These are phyloP conservation scores for Serranus cabrilla DNA, from an alignment of 2,797 vertebrate genomes.

Conservation along the genomic window DNA sequence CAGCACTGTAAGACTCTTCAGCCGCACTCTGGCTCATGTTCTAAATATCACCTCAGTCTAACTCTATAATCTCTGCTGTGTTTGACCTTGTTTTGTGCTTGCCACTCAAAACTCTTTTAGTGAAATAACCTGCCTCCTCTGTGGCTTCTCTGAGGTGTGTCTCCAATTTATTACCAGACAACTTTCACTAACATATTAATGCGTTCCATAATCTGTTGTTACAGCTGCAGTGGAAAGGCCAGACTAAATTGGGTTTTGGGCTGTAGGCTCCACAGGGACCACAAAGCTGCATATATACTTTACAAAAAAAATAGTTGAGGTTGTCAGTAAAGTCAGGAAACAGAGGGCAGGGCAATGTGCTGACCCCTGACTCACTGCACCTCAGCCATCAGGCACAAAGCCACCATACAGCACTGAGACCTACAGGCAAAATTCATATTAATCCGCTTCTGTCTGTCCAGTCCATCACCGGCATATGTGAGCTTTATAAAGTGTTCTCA, in stretches of 20 bases:
- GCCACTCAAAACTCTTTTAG: slow-evolving; percentile 33
- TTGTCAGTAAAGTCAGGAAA: slow-evolving; percentile 16
- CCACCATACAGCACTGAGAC: neutral
- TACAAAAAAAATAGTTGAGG: slow-evolving; percentile 9
- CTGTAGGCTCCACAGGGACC: slow-evolving; percentile 12
- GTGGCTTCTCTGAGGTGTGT: slow-evolving; percentile 10
- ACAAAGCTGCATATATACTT: slow-evolving; percentile 13
- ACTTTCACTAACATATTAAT: slow-evolving; percentile 36
- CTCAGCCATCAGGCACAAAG: slow-evolving; percentile 1
- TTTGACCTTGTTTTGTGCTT: slow-evolving; percentile 51
- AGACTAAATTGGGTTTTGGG: slow-evolving; percentile 22
- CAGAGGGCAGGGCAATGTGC: neutral
- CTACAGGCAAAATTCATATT: neutral
- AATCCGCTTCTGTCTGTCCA: slow-evolving; percentile 6
- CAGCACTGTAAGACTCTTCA: slow-evolving; percentile 41
- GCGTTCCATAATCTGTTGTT: slow-evolving; percentile 46
- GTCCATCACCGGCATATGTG: slow-evolving; percentile 9
- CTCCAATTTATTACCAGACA: slow-evolving; percentile 36
- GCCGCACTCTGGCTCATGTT: slow-evolving; percentile 42
- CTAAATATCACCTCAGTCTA: slow-evolving; percentile 44
- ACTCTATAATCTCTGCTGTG: slow-evolving; percentile 37
- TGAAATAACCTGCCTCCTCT: slow-evolving; percentile 33
- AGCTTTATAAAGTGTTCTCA: slow-evolving; percentile 5
- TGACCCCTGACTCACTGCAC: slow-evolving; percentile 11
- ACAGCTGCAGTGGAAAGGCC: slow-evolving; percentile 24